Conservation (phyloP, 2,797 vertebrate species). For the Semotilus atromaculatus region DNA sequence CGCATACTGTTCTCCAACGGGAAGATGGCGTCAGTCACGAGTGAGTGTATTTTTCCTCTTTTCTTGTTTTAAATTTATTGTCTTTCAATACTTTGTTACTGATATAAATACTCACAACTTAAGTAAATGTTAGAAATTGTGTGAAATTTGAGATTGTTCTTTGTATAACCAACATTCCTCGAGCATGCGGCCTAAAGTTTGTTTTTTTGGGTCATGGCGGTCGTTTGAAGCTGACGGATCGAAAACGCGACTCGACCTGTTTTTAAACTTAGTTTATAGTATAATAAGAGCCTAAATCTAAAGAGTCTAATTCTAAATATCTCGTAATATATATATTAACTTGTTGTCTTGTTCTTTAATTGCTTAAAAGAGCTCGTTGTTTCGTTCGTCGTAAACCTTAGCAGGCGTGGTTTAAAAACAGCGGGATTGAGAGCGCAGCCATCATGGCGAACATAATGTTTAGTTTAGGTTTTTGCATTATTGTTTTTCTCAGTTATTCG, state of each 20-base stretch:
- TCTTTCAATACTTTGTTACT: background rate
- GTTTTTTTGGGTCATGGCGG: conserved; percentile 40
- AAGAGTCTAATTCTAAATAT: too few relatives aligned
- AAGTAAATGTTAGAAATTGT: background rate
- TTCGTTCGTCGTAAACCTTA: background rate
- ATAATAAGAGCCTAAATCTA: background rate
- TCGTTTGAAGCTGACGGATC: background rate
- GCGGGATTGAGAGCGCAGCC: conserved; percentile 9
- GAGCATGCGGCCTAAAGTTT: conserved; percentile 34
- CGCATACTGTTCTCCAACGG: conserved; percentile 1
- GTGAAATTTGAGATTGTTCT: background rate
- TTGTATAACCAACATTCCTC: background rate
- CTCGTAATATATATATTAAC: too few relatives aligned
- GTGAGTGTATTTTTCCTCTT: conserved; percentile 60
- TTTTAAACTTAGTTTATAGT: background rate
- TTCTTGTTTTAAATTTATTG: background rate
- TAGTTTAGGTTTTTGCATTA: background rate
- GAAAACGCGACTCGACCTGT: background rate
- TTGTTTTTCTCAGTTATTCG: background rate
- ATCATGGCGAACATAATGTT: background rate
- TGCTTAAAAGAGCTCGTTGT: background rate
- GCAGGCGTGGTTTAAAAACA: conserved; percentile 40
- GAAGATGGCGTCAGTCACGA: conserved; percentile 80
- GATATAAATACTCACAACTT: accelerated
- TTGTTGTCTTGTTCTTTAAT: background rate